Percentiles rank a stretch among this genome's conserved stretches.
Conservation (phyloP, 1,140 invertebrate species). For the Drosophila persimilis region DNA sequence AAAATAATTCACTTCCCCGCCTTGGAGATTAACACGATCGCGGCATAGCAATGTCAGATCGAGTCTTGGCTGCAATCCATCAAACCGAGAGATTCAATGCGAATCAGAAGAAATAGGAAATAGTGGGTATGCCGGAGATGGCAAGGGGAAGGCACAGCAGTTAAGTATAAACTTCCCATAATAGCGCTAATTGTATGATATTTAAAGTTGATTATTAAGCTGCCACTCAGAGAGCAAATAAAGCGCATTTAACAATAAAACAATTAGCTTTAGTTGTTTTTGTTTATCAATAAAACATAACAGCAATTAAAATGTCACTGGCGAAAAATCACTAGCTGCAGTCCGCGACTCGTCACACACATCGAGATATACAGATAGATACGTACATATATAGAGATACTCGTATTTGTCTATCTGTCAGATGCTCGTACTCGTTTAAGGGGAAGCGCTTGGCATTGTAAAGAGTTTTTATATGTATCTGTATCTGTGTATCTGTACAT, state of each 20-base stretch:
- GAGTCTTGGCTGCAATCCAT: conserved; percentile 33
- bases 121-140: background rate
- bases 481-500: conserved; percentile 1
- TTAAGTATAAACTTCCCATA: conserved; percentile 59
- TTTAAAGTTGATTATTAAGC: conserved; percentile 78
- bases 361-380: conserved; percentile 11
- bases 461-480: conserved; percentile 25
- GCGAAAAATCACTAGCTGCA: conserved; percentile 66
- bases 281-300: conserved; percentile 80
- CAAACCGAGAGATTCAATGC: conserved; percentile 36
- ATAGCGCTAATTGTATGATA: conserved; percentile 75
- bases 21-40: conserved; percentile 25
- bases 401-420: too few relatives aligned
- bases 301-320: conserved; percentile 80
- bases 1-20: conserved; percentile 34
- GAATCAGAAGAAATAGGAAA: conserved; percentile 21
- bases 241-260: conserved; percentile 79
- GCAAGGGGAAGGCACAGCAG: background rate
- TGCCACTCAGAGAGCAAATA: conserved; percentile 69
- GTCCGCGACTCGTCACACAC: conserved; percentile 16
- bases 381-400: conserved; percentile 1
- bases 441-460: conserved; percentile 62
- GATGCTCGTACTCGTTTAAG: background rate
- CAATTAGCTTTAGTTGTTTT: conserved; percentile 79
- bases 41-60: conserved; percentile 43